These are phyloP conservation scores for Bombus superbus DNA, from an alignment of 1,140 invertebrate species.

Conservation along the genomic window DNA sequence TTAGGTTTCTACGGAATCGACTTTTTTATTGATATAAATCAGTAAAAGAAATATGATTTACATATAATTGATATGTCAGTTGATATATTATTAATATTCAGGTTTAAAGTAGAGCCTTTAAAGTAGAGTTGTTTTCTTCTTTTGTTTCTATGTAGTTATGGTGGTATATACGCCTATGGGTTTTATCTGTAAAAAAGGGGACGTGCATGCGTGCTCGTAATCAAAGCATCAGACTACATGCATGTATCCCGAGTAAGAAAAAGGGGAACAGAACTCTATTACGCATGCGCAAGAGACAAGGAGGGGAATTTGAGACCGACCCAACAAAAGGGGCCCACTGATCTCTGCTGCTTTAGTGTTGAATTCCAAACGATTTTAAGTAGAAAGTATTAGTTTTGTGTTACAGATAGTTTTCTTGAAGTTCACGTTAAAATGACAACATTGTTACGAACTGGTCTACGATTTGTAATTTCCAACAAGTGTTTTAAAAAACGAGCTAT, in stretches of 20 bases:
- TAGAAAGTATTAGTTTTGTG: not conserved
- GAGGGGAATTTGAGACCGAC: slow-evolving; percentile 49
- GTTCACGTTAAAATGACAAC: slow-evolving; percentile 61
- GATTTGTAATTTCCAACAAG: slow-evolving; percentile 39
- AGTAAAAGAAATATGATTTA: too few relatives aligned
- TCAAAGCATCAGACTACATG: too few relatives aligned
- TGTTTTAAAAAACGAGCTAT: slow-evolving; percentile 57
- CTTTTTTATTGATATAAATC: not conserved
- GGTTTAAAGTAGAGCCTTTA: not conserved
- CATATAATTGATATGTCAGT: too few relatives aligned
- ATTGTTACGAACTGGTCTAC: slow-evolving; percentile 62
- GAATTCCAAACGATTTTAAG: slow-evolving; percentile 30
- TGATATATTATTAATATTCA: not conserved
- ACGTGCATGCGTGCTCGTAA: slow-evolving; percentile 43
- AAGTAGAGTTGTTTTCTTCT: not conserved
- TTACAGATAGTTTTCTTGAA: not conserved
- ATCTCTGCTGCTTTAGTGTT: slow-evolving; percentile 36
- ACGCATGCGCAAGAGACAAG: slow-evolving; percentile 52
- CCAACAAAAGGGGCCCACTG: slow-evolving; percentile 61
- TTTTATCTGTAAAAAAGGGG: slow-evolving; percentile 21
- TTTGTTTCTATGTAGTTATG: not conserved
- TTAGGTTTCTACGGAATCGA: not conserved
- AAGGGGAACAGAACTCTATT: not conserved
- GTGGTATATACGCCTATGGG: not conserved
- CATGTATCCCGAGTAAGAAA: not conserved